These are phyloP conservation scores for Pionites leucogaster DNA, from an alignment of 2,113 vertebrate species.

Conservation along the genomic window DNA sequence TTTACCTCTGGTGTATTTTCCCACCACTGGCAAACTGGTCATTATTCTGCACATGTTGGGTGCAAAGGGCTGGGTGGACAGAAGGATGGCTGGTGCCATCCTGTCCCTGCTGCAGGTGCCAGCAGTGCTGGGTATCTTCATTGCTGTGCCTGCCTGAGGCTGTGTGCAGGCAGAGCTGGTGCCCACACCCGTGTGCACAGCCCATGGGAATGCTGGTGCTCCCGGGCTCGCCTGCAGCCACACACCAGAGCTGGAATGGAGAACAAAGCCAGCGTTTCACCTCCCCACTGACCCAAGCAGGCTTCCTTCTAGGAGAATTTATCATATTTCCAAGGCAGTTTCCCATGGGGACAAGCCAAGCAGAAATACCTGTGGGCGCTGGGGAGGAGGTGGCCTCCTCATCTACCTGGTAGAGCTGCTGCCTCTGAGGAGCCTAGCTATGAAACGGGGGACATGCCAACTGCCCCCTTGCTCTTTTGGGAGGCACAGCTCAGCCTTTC, in stretches of 20 bases:
- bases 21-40: rapidly evolving
- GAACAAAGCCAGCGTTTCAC: background rate
- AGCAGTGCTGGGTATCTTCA: background rate
- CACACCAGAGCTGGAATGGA: background rate
- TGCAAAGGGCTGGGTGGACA: rapidly evolving
- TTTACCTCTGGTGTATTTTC: background rate
- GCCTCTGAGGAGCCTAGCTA: background rate
- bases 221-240: background rate
- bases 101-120: rapidly evolving
- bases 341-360: background rate
- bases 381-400: background rate
- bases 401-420: background rate
- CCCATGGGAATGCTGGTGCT: background rate
- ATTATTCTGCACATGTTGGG: rapidly evolving
- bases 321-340: background rate
- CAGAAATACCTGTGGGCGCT: background rate
- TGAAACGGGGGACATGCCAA: rapidly evolving
- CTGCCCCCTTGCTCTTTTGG: background rate
- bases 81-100: background rate
- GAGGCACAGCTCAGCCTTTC: background rate
- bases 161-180: background rate
- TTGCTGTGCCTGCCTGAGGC: background rate
- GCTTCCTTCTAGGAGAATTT: background rate
- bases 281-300: background rate
- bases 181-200: background rate